phyloP scores from a whole-genome alignment of 2,888 invertebrate species.

The Helicoverpa assulta region DNA sequence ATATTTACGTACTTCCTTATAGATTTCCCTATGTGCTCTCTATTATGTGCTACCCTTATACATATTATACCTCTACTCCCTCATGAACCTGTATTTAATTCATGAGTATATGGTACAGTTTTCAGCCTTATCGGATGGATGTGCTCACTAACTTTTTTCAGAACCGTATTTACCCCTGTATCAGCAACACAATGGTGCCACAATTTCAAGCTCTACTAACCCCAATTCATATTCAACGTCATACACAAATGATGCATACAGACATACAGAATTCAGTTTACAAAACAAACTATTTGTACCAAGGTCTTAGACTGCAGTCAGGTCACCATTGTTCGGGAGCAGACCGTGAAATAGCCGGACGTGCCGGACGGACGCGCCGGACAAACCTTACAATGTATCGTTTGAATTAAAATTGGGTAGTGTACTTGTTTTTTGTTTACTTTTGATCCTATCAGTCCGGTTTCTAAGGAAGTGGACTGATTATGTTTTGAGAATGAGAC shows the following conservation, averaged over 20 bases:
- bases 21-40: no score
- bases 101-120: no score
- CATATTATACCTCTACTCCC: no score
- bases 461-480: no score
- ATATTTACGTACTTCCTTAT: no score
- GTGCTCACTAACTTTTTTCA: no score
- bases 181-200: not conserved
- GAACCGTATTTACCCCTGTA: not conserved
- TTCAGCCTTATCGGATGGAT: no score
- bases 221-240: slow-evolving; percentile 21
- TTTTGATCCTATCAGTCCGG: no score
- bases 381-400: slow-evolving; percentile 54
- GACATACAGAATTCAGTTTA: slow-evolving; percentile 17
- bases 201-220: slow-evolving; percentile 24
- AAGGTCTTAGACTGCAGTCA: slow-evolving; percentile 50
- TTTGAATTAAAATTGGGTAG: slow-evolving; percentile 50
- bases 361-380: slow-evolving; percentile 33
- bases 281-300: slow-evolving; percentile 32
- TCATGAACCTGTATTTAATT: no score
- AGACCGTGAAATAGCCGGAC: slow-evolving; percentile 62
- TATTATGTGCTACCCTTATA: no score
- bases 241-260: slow-evolving; percentile 45
- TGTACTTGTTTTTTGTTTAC: not conserved
- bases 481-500: no score
- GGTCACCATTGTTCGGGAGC: slow-evolving; percentile 51